phyloP scores from a whole-genome alignment of 1,140 invertebrate species.

The Drosophila repleta region DNA sequence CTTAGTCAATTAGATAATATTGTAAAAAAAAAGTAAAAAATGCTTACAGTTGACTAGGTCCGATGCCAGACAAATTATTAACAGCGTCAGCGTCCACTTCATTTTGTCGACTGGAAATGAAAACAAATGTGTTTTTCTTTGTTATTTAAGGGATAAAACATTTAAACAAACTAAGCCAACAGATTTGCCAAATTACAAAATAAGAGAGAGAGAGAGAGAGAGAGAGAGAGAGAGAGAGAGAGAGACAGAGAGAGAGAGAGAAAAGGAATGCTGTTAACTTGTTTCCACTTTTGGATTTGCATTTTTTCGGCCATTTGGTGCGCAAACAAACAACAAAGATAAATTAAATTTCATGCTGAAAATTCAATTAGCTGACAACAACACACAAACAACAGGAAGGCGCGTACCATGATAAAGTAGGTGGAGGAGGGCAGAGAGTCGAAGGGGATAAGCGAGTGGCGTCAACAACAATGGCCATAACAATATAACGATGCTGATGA shows the following conservation, averaged over 20 bases:
- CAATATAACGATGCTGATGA: slow-evolving; percentile 79
- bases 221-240: slow-evolving; percentile 18
- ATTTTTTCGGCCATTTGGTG: slow-evolving; percentile 59
- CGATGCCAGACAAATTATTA: slow-evolving; percentile 46
- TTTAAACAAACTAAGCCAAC: slow-evolving; percentile 41
- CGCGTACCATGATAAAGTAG: slow-evolving; percentile 39
- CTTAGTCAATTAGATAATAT: not conserved
- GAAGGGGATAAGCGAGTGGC: slow-evolving; percentile 18
- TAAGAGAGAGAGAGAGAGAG: slow-evolving; percentile 3
- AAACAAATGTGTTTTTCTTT: slow-evolving; percentile 48
- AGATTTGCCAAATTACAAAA: slow-evolving; percentile 42
- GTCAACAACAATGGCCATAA: slow-evolving; percentile 68
- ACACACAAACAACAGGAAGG: slow-evolving; percentile 42
- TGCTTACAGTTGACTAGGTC: slow-evolving; percentile 34
- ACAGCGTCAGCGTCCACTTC: slow-evolving; percentile 34
- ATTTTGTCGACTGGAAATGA: slow-evolving; percentile 53
- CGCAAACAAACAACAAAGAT: slow-evolving; percentile 78
- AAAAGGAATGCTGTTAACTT: slow-evolving; percentile 42
- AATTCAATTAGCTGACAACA: slow-evolving; percentile 81
- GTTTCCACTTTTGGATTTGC: slow-evolving; percentile 43
- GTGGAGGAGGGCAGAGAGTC: not conserved
- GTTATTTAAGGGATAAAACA: slow-evolving; percentile 5
- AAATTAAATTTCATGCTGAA: slow-evolving; percentile 81
- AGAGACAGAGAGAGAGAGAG: slow-evolving; percentile 8
- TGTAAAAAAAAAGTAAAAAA: slow-evolving; percentile 14